Conservation (phyloP, 2,797 vertebrate species). For the Semaprochilodus insignis region DNA sequence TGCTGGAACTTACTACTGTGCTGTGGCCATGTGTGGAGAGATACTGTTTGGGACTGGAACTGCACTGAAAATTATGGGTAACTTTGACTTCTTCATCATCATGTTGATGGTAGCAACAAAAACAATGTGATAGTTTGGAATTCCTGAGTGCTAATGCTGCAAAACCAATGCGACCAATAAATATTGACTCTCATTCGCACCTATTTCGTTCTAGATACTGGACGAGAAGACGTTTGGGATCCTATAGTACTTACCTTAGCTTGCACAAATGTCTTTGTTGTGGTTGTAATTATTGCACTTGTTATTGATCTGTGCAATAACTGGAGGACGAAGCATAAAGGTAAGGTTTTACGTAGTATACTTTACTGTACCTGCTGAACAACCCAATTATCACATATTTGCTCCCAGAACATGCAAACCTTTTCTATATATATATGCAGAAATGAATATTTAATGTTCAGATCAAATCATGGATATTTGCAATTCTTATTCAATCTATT, state of each 20-base stretch:
- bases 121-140: background rate
- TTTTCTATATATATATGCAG: no score
- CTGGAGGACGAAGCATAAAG: background rate
- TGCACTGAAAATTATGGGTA: constrained; percentile 8
- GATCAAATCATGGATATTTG: no score
- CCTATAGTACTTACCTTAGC: constrained; percentile 14
- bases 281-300: background rate
- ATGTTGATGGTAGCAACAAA: background rate
- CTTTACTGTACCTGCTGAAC: background rate
- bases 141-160: background rate
- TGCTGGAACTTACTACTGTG: constrained; percentile 7
- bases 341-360: background rate
- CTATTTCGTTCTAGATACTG: background rate
- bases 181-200: background rate
- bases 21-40: background rate
- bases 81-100: background rate
- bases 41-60: background rate
- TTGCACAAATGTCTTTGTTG: constrained; percentile 10
- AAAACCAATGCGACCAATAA: background rate
- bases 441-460: no score
- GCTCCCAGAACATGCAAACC: background rate
- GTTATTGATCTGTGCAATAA: background rate
- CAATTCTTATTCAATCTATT: no score
- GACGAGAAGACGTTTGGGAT: background rate
- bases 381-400: background rate